Evolutionary conservation across 1,140 invertebrate species (phyloP).

Genomic region (Streblospio benedicti): DNA sequence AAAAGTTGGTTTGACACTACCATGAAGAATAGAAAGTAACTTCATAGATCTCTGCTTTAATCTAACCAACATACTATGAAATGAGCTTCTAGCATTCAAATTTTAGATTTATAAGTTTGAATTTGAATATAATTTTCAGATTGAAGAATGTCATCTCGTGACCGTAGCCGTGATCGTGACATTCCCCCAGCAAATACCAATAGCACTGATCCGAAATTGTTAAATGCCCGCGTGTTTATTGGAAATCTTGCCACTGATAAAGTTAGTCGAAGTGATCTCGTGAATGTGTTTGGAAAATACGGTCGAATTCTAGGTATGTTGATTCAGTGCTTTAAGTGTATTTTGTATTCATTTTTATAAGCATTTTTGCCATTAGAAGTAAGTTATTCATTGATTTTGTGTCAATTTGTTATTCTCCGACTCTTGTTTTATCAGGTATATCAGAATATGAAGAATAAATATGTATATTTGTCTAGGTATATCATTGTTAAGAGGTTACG

Average conservation of each 20-base stretch:
- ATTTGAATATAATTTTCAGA: no score
- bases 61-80: no score
- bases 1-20: no score
- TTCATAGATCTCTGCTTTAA: no score
- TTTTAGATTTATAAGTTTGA: no score
- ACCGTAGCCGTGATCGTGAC: neutral
- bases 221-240: slow-evolving; percentile 64
- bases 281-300: slow-evolving; percentile 64
- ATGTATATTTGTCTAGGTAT: slow-evolving; percentile 51
- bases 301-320: slow-evolving; percentile 53
- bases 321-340: slow-evolving; percentile 4
- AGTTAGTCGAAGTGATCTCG: slow-evolving; percentile 59
- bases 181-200: slow-evolving; percentile 8
- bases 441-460: slow-evolving; percentile 5
- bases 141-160: no score
- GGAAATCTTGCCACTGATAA: slow-evolving; percentile 60
- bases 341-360: slow-evolving; percentile 5
- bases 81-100: no score
- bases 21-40: no score
- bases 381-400: no score
- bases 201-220: slow-evolving; percentile 56
- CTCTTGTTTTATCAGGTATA: slow-evolving; percentile 25
- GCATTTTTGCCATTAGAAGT: neutral
- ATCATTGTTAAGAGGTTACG: slow-evolving; percentile 66
- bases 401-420: no score